Conservation (phyloP, 2,888 invertebrate genomes). For the Patella ulyssiponensis region DNA sequence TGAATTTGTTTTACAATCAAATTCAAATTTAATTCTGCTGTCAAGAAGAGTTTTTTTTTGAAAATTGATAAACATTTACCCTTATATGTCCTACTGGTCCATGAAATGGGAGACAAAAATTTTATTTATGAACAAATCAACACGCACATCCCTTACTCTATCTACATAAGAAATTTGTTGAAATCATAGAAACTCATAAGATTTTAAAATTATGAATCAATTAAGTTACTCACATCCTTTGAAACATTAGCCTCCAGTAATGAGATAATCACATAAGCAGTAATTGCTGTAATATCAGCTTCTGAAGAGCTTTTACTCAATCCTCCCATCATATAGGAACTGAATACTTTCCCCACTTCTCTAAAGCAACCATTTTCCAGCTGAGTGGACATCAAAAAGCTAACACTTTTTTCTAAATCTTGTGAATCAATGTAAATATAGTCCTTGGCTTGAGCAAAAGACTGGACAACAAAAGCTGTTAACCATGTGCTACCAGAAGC, state of each 20-base stretch:
- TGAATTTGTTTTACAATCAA: too few relatives aligned
- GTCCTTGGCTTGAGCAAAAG: slow-evolving; percentile 77
- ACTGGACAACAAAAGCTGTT: slow-evolving; percentile 83
- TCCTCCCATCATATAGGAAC: slow-evolving; percentile 66
- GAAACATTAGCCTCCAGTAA: slow-evolving; percentile 60
- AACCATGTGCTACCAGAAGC: slow-evolving; percentile 73
- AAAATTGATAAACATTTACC: too few relatives aligned
- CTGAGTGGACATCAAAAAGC: slow-evolving; percentile 74
- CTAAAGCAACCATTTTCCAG: slow-evolving; percentile 85
- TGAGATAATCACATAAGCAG: slow-evolving; percentile 66
- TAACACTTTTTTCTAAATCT: slow-evolving; percentile 55
- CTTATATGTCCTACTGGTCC: too few relatives aligned
- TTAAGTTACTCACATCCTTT: slow-evolving; percentile 45
- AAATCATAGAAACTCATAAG: too few relatives aligned
- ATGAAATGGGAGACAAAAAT: too few relatives aligned
- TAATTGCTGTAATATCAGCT: slow-evolving; percentile 49
- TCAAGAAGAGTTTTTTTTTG: too few relatives aligned
- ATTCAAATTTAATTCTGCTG: too few relatives aligned
- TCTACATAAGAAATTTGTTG: too few relatives aligned
- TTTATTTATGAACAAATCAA: too few relatives aligned
- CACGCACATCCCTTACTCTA: too few relatives aligned
- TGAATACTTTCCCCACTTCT: slow-evolving; percentile 73
- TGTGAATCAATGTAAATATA: slow-evolving; percentile 77
- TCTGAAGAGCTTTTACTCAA: slow-evolving; percentile 45
- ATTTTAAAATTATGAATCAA: too few relatives aligned